Percentiles rank a stretch among this genome's conserved stretches.
Conservation (phyloP, 2,113 vertebrate species). For the Lophura nycthemera region DNA sequence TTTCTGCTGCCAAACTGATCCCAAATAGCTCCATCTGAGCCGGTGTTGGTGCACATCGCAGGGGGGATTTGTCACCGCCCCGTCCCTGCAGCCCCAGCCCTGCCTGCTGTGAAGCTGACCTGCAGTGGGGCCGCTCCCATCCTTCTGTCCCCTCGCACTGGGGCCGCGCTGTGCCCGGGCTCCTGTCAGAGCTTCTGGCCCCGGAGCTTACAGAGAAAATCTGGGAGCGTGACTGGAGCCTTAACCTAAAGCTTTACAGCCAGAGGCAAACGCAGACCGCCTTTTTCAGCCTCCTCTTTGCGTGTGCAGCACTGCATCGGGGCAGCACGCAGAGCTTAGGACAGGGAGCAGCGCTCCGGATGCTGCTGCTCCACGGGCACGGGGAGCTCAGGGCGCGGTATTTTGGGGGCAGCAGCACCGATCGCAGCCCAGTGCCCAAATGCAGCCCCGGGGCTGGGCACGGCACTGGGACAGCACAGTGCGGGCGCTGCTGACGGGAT, state of each 20-base stretch:
- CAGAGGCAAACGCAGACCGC: neutral
- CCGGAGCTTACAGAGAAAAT: slow-evolving; percentile 15
- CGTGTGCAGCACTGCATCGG: neutral
- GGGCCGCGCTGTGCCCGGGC: neutral
- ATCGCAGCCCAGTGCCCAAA: neutral
- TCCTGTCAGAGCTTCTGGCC: neutral
- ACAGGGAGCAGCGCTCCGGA: neutral
- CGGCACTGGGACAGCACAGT: too few species aligned
- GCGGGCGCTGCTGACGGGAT: too few species aligned
- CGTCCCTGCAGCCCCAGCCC: fast-evolving
- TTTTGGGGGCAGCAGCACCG: neutral
- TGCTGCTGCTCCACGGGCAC: neutral
- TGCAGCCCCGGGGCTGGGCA: too few species aligned
- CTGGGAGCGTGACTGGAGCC: neutral
- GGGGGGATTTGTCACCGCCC: neutral
- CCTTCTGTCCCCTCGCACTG: neutral
- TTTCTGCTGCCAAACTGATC: neutral
- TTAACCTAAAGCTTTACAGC: neutral
- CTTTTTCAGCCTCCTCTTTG: neutral
- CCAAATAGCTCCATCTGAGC: neutral
- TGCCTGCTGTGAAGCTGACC: neutral
- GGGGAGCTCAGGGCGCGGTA: neutral
- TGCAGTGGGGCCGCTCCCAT: fast-evolving
- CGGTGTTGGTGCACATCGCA: neutral
- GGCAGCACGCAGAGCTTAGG: neutral